Conservation (phyloP, 2,113 vertebrate genomes). For the Zapus hudsonius region DNA sequence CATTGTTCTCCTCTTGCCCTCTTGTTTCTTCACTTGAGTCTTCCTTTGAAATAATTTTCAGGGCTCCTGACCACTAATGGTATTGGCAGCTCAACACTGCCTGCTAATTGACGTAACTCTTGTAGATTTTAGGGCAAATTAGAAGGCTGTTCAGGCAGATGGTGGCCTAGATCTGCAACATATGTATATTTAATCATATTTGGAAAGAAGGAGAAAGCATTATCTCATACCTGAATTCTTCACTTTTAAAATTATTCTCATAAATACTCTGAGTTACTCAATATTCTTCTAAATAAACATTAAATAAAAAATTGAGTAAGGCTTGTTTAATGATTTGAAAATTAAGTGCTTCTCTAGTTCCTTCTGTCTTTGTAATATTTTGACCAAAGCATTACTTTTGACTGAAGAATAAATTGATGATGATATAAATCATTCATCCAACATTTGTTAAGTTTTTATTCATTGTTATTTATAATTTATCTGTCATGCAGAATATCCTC, state of each 20-base stretch:
- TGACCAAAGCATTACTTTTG: neutral
- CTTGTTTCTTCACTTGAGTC: neutral
- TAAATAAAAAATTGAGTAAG: neutral
- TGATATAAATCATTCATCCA: too few relatives aligned
- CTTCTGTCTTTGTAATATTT: neutral
- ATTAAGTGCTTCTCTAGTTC: neutral
- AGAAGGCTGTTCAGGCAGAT: neutral
- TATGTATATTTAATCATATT: neutral
- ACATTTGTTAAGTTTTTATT: neutral
- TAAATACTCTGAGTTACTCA: neutral
- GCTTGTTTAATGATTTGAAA: neutral
- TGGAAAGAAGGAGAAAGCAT: neutral
- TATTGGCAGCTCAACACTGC: neutral
- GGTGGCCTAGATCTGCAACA: neutral
- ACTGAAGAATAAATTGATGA: neutral
- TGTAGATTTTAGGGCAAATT: slow-evolving; percentile 11
- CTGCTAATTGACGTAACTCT: neutral
- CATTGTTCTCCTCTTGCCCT: neutral
- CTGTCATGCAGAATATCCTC: neutral
- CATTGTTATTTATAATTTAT: neutral
- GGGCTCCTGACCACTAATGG: neutral
- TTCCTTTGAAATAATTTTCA: neutral
- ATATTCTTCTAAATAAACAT: neutral
- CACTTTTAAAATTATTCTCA: neutral
- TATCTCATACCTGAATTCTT: too few relatives aligned